These are phyloP conservation scores for Probosciger aterrimus DNA, from an alignment of 2,113 vertebrate species.

Conservation along the genomic window DNA sequence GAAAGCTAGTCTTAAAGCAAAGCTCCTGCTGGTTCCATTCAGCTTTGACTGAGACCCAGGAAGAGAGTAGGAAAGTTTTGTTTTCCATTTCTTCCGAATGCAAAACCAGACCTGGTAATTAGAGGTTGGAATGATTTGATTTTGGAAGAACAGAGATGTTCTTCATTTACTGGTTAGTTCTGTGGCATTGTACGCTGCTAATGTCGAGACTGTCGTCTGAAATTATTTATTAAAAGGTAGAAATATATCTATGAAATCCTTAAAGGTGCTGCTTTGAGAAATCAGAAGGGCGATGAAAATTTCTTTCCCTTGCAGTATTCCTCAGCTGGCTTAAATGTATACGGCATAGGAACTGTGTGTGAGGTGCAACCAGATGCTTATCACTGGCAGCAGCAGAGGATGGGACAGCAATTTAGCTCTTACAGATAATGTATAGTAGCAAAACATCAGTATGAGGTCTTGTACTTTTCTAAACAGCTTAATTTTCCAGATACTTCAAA, in stretches of 20 bases:
- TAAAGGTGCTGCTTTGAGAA: neutral
- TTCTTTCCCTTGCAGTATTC: neutral
- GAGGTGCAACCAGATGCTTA: neutral
- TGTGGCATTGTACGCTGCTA: neutral
- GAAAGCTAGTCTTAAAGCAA: neutral
- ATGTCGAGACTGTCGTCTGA: neutral
- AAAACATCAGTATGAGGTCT: neutral
- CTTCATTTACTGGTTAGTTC: neutral
- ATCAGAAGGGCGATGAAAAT: no score
- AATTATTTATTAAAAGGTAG: neutral
- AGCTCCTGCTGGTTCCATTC: neutral
- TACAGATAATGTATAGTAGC: neutral
- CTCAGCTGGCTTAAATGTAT: neutral
- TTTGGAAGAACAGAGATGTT: neutral
- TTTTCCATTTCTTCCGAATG: neutral
- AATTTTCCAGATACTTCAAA: neutral
- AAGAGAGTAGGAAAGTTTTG: neutral
- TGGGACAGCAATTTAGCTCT: neutral
- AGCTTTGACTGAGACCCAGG: neutral
- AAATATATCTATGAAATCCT: neutral
- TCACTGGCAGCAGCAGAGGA: neutral
- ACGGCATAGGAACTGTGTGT: accelerated
- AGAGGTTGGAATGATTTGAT: neutral
- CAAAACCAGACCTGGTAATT: neutral
- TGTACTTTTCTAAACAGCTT: neutral